phyloP scores from a whole-genome alignment of 2,888 invertebrate species.

The Schizaphis graminum region DNA sequence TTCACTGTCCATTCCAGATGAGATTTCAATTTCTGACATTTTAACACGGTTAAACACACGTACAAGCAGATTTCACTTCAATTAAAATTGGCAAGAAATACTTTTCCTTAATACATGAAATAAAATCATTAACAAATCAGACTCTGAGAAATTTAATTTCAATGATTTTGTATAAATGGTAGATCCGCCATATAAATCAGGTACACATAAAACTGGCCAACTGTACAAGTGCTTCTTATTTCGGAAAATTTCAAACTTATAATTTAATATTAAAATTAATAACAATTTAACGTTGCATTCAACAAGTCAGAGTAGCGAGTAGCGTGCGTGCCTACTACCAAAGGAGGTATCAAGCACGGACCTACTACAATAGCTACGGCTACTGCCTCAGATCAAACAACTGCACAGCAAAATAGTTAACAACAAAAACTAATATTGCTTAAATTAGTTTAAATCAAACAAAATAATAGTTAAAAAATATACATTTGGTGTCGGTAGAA shows the following conservation, averaged over 20 bases:
- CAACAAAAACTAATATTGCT: neutral
- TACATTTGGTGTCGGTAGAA: neutral
- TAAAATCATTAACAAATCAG: neutral
- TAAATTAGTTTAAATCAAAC: neutral
- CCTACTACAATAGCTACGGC: too few relatives aligned
- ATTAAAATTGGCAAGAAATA: neutral
- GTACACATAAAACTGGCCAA: neutral
- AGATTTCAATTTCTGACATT: slow-evolving; percentile 25
- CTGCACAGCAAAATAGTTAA: neutral
- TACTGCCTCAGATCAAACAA: neutral
- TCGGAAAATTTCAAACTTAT: neutral
- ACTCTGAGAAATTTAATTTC: too few relatives aligned
- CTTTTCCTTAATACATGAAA: too few relatives aligned
- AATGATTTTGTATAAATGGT: too few relatives aligned
- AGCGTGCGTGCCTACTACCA: too few relatives aligned
- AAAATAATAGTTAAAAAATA: too few relatives aligned
- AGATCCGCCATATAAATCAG: neutral
- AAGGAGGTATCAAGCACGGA: too few relatives aligned
- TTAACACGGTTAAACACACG: neutral
- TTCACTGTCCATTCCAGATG: neutral
- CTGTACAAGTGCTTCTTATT: neutral
- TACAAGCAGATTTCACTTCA: neutral
- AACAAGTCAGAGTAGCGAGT: neutral
- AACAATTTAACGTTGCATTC: neutral
- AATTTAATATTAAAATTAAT: neutral